Percentiles rank a stretch among this genome's conserved stretches.
Conservation (phyloP, 2,888 invertebrate species). For the Catocala fraxini region DNA sequence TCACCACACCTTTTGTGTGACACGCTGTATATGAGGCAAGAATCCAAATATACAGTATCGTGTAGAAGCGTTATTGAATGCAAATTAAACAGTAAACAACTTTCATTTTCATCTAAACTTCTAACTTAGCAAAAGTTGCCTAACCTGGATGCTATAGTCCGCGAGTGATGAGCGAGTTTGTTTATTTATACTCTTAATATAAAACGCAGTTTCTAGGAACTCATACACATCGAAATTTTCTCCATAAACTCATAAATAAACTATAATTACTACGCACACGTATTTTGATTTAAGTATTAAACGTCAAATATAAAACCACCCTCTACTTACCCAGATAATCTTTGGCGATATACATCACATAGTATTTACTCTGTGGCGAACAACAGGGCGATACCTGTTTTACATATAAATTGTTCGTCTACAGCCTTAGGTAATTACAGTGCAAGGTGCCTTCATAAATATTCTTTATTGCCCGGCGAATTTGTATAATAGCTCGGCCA, state of each 20-base stretch:
- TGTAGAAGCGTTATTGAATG: too few relatives aligned
- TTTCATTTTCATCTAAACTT: too few relatives aligned
- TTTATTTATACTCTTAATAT: too few relatives aligned
- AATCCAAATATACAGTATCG: too few relatives aligned
- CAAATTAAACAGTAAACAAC: too few relatives aligned
- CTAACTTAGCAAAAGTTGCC: too few relatives aligned
- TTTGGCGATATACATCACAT: conserved; percentile 27
- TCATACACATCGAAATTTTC: too few relatives aligned
- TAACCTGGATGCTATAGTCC: too few relatives aligned
- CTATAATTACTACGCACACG: background rate
- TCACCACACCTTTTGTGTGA: too few relatives aligned
- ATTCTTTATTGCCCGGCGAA: conserved; percentile 74
- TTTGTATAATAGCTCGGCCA: conserved; percentile 66
- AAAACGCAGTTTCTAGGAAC: too few relatives aligned
- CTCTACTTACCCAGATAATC: conserved; percentile 11
- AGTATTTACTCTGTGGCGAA: conserved; percentile 35
- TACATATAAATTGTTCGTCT: conserved; percentile 76
- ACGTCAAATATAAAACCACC: background rate
- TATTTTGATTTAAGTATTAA: conserved; percentile 1
- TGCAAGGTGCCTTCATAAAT: conserved; percentile 73
- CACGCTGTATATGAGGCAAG: too few relatives aligned
- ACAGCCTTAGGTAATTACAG: conserved; percentile 70
- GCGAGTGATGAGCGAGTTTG: too few relatives aligned
- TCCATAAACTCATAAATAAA: background rate
- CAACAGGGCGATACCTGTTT: conserved; percentile 56